Conservation (phyloP, 2,888 invertebrate species). For the Pterobdella sp. region DNA sequence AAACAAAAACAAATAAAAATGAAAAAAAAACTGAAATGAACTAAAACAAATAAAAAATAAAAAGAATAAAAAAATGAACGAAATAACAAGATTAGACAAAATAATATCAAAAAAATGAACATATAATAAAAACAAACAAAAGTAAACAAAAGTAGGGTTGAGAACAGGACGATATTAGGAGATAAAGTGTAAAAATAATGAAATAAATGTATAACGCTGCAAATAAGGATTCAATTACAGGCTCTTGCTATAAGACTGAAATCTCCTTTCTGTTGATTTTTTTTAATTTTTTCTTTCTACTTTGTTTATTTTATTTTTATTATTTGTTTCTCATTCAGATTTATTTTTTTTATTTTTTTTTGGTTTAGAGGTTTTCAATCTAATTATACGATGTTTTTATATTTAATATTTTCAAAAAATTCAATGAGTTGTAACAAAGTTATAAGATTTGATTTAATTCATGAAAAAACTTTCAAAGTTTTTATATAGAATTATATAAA, state of each 20-base stretch:
- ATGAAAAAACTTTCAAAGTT: no score
- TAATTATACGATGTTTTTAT: no score
- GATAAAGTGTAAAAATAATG: constrained; percentile 4
- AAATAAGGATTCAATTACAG: constrained; percentile 10
- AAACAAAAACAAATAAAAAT: no score
- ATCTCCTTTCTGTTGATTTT: not conserved
- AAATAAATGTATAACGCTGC: constrained; percentile 3
- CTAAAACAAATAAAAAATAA: not conserved
- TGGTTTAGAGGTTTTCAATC: no score
- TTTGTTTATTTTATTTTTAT: not conserved
- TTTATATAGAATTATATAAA: no score
- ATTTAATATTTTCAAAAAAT: no score
- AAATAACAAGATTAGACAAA: not conserved
- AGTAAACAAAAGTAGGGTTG: not conserved
- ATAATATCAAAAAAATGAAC: not conserved
- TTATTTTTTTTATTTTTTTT: no score
- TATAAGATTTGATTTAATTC: no score
- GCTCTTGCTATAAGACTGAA: not conserved
- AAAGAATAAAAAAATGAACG: not conserved
- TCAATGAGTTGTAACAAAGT: no score
- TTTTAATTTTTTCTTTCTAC: not conserved
- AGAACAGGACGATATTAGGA: no score
- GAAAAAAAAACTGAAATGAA: no score
- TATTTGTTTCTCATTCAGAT: not conserved
- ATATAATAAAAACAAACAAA: not conserved